Evolutionary conservation across 2,113 vertebrate species (phyloP).

Genomic region (Oophaga pumilio): DNA sequence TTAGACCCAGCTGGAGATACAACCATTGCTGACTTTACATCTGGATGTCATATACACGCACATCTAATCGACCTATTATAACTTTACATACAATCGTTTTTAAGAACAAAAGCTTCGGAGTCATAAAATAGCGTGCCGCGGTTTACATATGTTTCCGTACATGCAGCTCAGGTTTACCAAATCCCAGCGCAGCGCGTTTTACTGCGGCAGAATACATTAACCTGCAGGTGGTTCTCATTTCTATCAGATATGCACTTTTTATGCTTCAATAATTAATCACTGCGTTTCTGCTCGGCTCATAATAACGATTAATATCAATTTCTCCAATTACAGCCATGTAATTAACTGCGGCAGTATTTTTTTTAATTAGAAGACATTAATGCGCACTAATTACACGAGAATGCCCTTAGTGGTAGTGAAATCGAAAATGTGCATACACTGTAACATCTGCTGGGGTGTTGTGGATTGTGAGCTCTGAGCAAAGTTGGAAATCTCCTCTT

Average conservation of each 20-base stretch:
- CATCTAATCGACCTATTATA: not conserved
- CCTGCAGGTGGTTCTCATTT: slow-evolving; percentile 30
- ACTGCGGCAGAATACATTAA: not conserved
- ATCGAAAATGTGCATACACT: not conserved
- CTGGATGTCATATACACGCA: not conserved
- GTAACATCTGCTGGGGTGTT: not conserved
- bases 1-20: no score
- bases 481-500: not conserved
- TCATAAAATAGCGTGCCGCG: not conserved
- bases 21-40: not conserved
- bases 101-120: not conserved
- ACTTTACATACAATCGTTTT: not conserved
- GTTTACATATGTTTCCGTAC: not conserved
- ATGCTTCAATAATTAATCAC: slow-evolving; percentile 42
- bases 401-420: not conserved
- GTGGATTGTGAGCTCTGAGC: not conserved
- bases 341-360: slow-evolving; percentile 35
- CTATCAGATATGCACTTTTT: slow-evolving; percentile 9
- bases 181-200: slow-evolving; percentile 1
- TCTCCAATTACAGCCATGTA: slow-evolving; percentile 36
- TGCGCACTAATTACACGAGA: not conserved
- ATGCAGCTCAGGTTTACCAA: not conserved
- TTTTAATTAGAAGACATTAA: slow-evolving; percentile 29
- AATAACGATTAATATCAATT: slow-evolving; percentile 48
- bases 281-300: not conserved